These are phyloP conservation scores for Amiota mariae DNA, from an alignment of 2,888 invertebrate species.

Conservation along the genomic window DNA sequence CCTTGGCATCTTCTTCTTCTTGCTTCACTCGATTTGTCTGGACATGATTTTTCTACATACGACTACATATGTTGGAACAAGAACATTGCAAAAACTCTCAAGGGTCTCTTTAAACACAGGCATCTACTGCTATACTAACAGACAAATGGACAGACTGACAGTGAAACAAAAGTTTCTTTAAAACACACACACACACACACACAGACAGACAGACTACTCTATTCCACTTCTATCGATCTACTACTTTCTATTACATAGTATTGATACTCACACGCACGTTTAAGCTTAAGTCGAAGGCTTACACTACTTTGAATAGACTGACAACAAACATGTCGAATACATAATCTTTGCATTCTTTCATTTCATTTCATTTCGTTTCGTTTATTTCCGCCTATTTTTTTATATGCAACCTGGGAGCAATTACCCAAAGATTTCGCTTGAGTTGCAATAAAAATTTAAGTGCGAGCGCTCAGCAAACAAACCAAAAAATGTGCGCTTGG, in stretches of 20 bases:
- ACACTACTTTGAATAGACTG: background rate
- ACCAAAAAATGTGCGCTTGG: too few relatives aligned
- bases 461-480: conserved; percentile 37
- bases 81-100: conserved; percentile 51
- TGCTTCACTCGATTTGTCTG: background rate
- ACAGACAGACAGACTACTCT: conserved; percentile 21
- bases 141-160: conserved; percentile 31
- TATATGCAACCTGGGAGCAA: conserved; percentile 61
- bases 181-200: conserved; percentile 30
- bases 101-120: conserved; percentile 54
- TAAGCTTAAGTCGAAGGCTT: background rate
- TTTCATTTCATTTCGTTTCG: conserved; percentile 22
- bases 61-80: background rate
- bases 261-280: background rate
- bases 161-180: background rate
- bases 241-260: too few relatives aligned
- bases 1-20: background rate
- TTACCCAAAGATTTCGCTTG: conserved; percentile 59
- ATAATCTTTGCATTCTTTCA: conserved; percentile 32
- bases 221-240: too few relatives aligned
- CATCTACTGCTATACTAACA: conserved; percentile 19
- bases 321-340: background rate
- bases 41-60: too few relatives aligned
- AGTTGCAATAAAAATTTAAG: conserved; percentile 64
- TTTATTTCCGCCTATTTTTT: conserved; percentile 50